Base-by-base conservation (phyloP, 2,888 invertebrate genomes). In the Thymelicus sylvestris region DNA sequence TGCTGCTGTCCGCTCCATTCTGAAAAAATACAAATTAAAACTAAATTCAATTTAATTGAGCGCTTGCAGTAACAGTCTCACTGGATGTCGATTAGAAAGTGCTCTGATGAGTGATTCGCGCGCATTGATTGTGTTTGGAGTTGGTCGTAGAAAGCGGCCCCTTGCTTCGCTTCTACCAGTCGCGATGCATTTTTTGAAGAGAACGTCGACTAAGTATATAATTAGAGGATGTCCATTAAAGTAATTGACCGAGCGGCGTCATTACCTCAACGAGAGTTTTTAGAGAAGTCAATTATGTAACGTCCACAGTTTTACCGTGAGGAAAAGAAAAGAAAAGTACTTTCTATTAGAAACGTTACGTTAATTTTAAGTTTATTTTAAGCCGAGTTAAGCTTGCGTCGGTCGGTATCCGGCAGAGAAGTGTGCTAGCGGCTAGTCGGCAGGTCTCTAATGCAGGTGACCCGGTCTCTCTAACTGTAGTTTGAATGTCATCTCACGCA, bases 1-100 rank as follows among this genome's bases (percentile, higher is more conserved):
- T 79, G 94, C 86, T 66, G 95, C 86, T 85, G 95, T 95, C 88
- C 96, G 95, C 88, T 94, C 93, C 89, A 96, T 94, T 95, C 96
- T 91, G 89, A 73, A 63, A 72, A 68, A 65, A 72, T 72, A 63
- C 67, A 74, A 69, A 74, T 74, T 77, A 75, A 75, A 79, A 78
- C 71, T 75, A 76, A 81, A 79, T 77, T 83, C 80, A 80, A 83
- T 84, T 85, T 86, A 86, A 85, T 86, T 87, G 83, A 85, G 80
- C 79, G 84, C 83, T 44, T 41, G 10, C 12, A 3, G 57, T 83
- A 83, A 83, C 87, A 81, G 83, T 83, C 83, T 83, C 87, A 81
- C 82, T 81, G 80, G 82, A 85, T 81, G 86, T 84, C 86, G 88
- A 90, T 89, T 92, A 92, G 93, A 93, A 93, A 93, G 93, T 91